Base-by-base conservation (phyloP, 2,113 vertebrate genomes). In the Steatornis caripensis region DNA sequence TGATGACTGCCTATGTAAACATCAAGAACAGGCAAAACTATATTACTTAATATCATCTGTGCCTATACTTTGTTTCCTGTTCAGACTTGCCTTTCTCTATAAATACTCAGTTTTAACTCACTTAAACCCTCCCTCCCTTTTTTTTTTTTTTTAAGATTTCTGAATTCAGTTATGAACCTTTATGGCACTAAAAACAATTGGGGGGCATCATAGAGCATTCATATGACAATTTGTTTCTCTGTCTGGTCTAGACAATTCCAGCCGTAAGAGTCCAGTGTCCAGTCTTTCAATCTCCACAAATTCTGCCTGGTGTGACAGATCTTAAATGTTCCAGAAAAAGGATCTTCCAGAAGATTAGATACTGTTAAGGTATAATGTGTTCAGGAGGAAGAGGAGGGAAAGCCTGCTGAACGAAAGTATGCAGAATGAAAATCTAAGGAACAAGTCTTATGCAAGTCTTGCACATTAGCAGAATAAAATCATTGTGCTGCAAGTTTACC, bases 401-500 rank as follows among this genome's bases (percentile, higher is more conserved):
- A 58, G 72, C 37, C 79, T 95, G 36, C 62, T 54, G 45, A n/a
- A n/a, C n/a, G n/a, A n/a, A n/a, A 69, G 70, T 85, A 45, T 23
- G 9, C 36, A 71, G 72, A 91, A 77, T 5, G 32, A 30, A 84
- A 91, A 82, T 84, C 49, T 36, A 64, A 64, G 65, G 29, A 91
- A 48, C 76, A 64, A 93, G 18, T 72, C 55, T 87, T 72, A 64
- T 0, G 30, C 85, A 74, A 62, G 36, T 75, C 51, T 78, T 92
- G 51, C 64, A 71, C 27, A 27, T 64, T 32, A 84, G 43, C 43
- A 46, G 65, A 95, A 94, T 93, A 96, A 96, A 97, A 29, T 46
- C 10, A 51, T 78, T 82, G 48, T 64, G 53, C 70, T 54, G 62
- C 72, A 76, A 87, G 48, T 82, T 84, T 71, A 45, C 70, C 51